Percentiles rank a stretch among this genome's conserved stretches.
Conservation (phyloP, 2,888 invertebrate species). For the Cabera pusaria region DNA sequence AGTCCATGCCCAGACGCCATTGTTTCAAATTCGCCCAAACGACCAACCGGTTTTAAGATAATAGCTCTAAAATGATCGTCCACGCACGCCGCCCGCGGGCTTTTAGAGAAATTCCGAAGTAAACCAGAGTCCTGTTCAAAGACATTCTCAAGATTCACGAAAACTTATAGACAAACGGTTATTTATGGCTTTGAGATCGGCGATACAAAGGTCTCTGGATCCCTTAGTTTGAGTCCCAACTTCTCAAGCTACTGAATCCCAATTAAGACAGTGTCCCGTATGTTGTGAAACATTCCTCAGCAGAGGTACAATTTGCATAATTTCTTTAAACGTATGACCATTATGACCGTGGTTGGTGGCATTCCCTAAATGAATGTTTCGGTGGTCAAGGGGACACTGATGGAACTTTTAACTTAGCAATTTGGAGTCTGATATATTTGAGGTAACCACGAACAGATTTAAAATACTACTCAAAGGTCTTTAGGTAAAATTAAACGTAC, state of each 20-base stretch:
- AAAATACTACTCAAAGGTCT: too few species aligned
- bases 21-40: conserved; percentile 74
- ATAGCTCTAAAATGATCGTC: conserved; percentile 56
- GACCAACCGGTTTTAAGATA: conserved; percentile 71
- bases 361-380: conserved; percentile 41
- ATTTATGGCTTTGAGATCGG: conserved; percentile 9
- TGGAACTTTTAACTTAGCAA: conserved; percentile 37
- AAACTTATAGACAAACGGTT: conserved; percentile 9
- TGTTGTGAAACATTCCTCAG: conserved; percentile 10
- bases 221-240: too few species aligned
- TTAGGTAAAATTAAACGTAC: too few species aligned
- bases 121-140: conserved; percentile 25
- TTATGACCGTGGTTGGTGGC: conserved; percentile 40
- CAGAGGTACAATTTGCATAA: conserved; percentile 24
- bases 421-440: conserved; percentile 34
- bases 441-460: conserved; percentile 23
- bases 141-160: conserved; percentile 17
- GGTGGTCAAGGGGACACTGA: conserved; percentile 39
- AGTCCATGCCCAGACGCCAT: conserved; percentile 45
- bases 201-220: conserved; percentile 6
- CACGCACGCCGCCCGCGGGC: conserved; percentile 48
- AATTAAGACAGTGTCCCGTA: conserved; percentile 24
- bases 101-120: conserved; percentile 52
- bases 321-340: conserved; percentile 35
- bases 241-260: conserved; percentile 23